Conservation (phyloP, 2,797 vertebrate genomes). For the Limnodromus scolopaceus region DNA sequence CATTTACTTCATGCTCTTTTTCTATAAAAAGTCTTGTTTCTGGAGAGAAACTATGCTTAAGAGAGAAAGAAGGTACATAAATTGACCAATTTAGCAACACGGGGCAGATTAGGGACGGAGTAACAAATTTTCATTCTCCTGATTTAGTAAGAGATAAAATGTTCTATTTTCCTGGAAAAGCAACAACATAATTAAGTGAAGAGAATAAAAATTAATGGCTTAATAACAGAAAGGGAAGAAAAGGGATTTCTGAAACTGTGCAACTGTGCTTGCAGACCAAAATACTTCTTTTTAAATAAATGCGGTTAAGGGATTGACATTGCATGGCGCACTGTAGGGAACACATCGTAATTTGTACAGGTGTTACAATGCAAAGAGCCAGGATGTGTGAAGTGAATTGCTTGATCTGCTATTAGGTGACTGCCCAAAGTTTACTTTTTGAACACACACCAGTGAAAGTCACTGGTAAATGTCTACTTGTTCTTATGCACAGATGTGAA, state of each 20-base stretch:
- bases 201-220: neutral
- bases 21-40: slow-evolving; percentile 31
- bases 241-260: neutral
- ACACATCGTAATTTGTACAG: neutral
- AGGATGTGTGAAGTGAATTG: neutral
- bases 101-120: neutral
- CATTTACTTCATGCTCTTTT: neutral
- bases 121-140: neutral
- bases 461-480: neutral
- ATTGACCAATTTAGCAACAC: slow-evolving; percentile 25
- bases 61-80: slow-evolving; percentile 25
- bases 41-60: neutral
- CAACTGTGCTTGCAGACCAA: neutral
- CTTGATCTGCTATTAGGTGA: neutral
- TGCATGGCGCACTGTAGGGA: neutral
- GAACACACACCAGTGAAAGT: neutral
- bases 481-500: neutral
- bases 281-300: neutral
- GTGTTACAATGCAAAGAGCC: neutral
- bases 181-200: neutral
- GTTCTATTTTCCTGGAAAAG: slow-evolving; percentile 27
- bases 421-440: neutral
- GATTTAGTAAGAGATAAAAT: slow-evolving; percentile 27
- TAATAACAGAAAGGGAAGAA: neutral
- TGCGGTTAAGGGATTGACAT: neutral